Evolutionary conservation across 2,888 invertebrate species (phyloP).

Genomic region (Odontocolon sp.): DNA sequence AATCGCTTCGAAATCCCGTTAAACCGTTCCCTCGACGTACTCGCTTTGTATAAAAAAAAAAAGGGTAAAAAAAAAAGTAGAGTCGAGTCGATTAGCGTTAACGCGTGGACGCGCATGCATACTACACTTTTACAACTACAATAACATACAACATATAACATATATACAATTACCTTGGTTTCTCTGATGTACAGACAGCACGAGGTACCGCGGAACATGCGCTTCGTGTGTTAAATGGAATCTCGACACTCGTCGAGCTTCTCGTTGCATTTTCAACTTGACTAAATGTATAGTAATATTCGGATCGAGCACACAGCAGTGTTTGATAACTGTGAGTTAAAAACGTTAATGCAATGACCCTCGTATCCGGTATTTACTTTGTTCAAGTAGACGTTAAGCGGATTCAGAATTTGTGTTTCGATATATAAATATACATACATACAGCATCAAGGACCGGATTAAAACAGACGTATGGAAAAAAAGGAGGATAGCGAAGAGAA

Average conservation of each 20-base stretch:
- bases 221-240: slow-evolving; percentile 14
- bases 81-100: slow-evolving; percentile 25
- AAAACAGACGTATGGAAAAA: slow-evolving; percentile 8
- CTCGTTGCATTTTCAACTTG: slow-evolving; percentile 35
- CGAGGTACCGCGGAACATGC: slow-evolving; percentile 10
- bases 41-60: neutral
- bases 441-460: too few relatives aligned
- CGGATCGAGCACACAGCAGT: slow-evolving; percentile 33
- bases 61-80: slow-evolving; percentile 3
- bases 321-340: slow-evolving; percentile 40
- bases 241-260: slow-evolving; percentile 25
- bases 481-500: neutral
- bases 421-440: slow-evolving; percentile 24
- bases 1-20: slow-evolving; percentile 54
- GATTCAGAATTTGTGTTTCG: slow-evolving; percentile 35
- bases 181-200: neutral
- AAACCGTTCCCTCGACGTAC: slow-evolving; percentile 36
- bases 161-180: neutral
- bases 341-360: too few relatives aligned
- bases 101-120: slow-evolving; percentile 19
- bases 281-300: neutral
- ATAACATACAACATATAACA: too few relatives aligned
- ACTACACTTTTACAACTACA: neutral
- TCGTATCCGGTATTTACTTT: too few relatives aligned
- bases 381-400: slow-evolving; percentile 37